Percentiles rank a stretch among this genome's conserved stretches.
Conservation (phyloP, 1,140 invertebrate species). For the Palaemon carinicauda region DNA sequence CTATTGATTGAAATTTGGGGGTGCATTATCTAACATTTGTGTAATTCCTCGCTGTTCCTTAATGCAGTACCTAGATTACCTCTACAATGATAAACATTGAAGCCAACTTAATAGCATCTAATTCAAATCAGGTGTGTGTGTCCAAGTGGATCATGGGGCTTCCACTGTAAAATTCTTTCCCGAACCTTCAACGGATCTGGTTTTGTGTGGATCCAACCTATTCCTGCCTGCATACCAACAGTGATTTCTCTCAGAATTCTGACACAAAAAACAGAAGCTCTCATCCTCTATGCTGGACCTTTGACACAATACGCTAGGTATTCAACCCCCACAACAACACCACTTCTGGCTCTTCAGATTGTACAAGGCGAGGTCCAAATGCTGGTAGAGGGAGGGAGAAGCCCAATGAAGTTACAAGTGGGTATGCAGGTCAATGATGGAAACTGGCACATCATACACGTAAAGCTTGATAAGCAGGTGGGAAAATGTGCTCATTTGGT, state of each 20-base stretch:
- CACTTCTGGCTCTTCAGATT: constrained; percentile 32
- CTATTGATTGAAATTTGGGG: no score
- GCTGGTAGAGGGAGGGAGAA: constrained; percentile 11
- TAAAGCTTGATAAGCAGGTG: constrained; percentile 6
- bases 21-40: no score
- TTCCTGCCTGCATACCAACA: constrained; percentile 11
- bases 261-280: constrained; percentile 12
- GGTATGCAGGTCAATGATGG: background rate
- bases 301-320: background rate
- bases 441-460: constrained; percentile 21
- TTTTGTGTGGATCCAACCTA: constrained; percentile 20
- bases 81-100: background rate
- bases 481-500: background rate
- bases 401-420: constrained; percentile 17
- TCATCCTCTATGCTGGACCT: constrained; percentile 22
- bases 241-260: constrained; percentile 25
- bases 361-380: constrained; percentile 7
- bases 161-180: constrained; percentile 28
- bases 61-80: background rate
- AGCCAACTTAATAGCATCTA: background rate
- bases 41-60: background rate
- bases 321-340: background rate
- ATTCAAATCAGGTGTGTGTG: constrained; percentile 15
- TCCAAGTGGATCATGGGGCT: constrained; percentile 21
- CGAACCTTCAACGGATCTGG: constrained; percentile 29